phyloP scores from a whole-genome alignment of 2,113 vertebrate genomes.

The Nesoenas mayeri region DNA sequence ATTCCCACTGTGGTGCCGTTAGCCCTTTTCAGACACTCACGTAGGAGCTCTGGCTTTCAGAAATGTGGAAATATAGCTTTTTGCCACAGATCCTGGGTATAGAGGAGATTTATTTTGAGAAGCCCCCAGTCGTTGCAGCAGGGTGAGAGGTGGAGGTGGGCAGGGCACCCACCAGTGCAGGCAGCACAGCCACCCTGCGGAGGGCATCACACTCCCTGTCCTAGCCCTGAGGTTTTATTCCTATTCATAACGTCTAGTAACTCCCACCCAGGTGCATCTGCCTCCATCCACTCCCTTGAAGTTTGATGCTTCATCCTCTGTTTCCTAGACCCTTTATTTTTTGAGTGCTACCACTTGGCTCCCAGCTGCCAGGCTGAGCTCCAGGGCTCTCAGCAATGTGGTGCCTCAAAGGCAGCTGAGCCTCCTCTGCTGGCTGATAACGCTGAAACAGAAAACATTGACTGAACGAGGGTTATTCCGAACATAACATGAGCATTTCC shows the following conservation, averaged over 20 bases:
- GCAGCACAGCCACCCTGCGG: too few species aligned
- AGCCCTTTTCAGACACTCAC: not conserved
- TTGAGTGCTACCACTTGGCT: not conserved
- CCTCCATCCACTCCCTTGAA: not conserved
- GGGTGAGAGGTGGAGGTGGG: not conserved
- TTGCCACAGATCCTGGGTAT: not conserved
- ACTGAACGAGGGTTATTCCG: not conserved
- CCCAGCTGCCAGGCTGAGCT: not conserved
- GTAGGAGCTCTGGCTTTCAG: not conserved
- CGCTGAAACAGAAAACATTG: not conserved
- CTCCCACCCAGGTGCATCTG: not conserved
- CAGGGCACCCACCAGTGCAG: not conserved
- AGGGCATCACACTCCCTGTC: not conserved
- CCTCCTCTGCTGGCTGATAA: not conserved
- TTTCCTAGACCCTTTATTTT: not conserved
- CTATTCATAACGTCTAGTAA: not conserved
- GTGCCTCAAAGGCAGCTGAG: not conserved
- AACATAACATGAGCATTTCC: not conserved
- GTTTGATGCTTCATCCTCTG: not conserved
- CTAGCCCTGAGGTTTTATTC: not conserved
- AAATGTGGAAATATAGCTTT: not conserved
- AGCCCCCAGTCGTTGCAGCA: not conserved
- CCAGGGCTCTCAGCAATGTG: not conserved
- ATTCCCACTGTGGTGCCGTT: not conserved
- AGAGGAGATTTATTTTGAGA: fast-evolving